Conservation (phyloP, 2,888 invertebrate species). For the Pterostichus niger region DNA sequence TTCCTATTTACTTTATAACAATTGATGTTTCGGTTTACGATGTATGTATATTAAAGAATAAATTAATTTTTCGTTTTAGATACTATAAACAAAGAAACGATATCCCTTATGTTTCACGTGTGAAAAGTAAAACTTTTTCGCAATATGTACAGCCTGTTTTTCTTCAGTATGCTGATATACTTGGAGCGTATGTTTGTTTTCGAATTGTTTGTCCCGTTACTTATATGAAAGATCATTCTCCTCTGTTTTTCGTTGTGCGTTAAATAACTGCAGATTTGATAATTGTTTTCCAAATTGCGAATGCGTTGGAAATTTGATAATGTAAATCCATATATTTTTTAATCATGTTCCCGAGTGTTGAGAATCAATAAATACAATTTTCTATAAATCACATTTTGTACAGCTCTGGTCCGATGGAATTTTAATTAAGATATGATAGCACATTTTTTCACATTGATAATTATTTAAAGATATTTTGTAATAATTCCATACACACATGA, state of each 20-base stretch:
- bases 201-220: constrained; percentile 46
- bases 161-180: constrained; percentile 77
- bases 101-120: constrained; percentile 68
- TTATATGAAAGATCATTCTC: constrained; percentile 36
- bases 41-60: constrained; percentile 71
- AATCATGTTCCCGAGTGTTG: too few species aligned
- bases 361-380: too few species aligned
- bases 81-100: constrained; percentile 60
- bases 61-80: constrained; percentile 70
- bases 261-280: too few species aligned
- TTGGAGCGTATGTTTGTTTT: background rate
- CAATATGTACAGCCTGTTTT: constrained; percentile 73
- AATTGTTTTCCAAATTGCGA: too few species aligned
- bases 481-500: too few species aligned
- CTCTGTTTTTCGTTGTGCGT: background rate
- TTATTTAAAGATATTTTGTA: too few species aligned
- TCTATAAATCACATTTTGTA: too few species aligned
- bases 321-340: too few species aligned
- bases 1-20: background rate
- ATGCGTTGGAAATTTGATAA: too few species aligned
- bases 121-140: constrained; percentile 71
- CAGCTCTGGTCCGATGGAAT: too few species aligned
- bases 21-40: constrained; percentile 62
- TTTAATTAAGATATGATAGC: too few species aligned
- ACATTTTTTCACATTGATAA: too few species aligned